A percentile compares a stretch with the other conserved stretches of the same genome.
Evolutionary conservation across 2,113 vertebrate species (phyloP).

Genomic region (Columba livia): DNA sequence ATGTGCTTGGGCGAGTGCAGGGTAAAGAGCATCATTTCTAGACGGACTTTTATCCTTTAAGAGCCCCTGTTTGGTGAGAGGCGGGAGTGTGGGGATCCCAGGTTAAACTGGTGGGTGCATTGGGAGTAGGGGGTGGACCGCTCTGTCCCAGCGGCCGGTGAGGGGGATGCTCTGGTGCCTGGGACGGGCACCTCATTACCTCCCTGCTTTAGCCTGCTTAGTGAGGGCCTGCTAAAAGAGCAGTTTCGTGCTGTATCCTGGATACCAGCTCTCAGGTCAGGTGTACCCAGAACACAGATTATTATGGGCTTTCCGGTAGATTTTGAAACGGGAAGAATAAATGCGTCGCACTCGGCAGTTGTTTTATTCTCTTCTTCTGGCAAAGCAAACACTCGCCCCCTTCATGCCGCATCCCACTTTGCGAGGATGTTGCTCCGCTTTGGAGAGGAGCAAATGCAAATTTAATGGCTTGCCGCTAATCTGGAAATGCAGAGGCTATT

Average conservation of each 20-base stretch:
- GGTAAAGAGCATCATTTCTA: slow-evolving; percentile 20
- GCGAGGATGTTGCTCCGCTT: background rate
- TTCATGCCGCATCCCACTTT: background rate
- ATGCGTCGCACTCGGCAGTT: background rate
- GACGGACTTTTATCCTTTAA: background rate
- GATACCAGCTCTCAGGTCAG: slow-evolving; percentile 78
- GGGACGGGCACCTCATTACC: slow-evolving; percentile 75
- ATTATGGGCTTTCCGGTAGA: slow-evolving; percentile 70
- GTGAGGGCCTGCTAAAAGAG: slow-evolving; percentile 74
- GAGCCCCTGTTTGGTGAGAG: background rate
- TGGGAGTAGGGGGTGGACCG: slow-evolving; percentile 13
- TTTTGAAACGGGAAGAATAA: slow-evolving; percentile 61
- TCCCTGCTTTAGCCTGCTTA: slow-evolving; percentile 67
- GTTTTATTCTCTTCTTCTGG: slow-evolving; percentile 21
- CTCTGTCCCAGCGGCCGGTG: slow-evolving; percentile 27
- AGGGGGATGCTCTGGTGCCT: slow-evolving; percentile 43
- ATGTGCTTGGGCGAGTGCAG: background rate
- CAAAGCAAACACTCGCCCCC: slow-evolving; percentile 12
- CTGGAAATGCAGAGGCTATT: background rate
- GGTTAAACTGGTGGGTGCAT: slow-evolving; percentile 23
- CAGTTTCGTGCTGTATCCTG: slow-evolving; percentile 85
- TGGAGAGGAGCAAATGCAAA: background rate
- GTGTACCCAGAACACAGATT: slow-evolving; percentile 71
- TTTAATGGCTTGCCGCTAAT: slow-evolving; percentile 4
- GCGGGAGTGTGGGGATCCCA: background rate